These are phyloP conservation scores for Acronicta alni DNA, from an alignment of 2,888 invertebrate genomes.

Conservation along the genomic window DNA sequence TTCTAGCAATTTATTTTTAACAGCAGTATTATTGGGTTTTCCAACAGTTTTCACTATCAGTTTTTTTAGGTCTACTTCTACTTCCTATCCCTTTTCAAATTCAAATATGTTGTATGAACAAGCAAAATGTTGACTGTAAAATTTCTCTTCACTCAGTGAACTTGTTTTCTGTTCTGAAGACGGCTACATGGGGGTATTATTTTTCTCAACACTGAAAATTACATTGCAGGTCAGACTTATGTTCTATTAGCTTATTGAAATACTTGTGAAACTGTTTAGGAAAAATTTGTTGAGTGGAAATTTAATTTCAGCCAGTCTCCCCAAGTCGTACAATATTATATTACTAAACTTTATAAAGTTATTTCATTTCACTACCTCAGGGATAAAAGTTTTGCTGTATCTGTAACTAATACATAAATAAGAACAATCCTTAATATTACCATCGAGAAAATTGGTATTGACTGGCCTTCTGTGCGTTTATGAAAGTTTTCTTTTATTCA, in stretches of 20 bases:
- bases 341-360: conserved; percentile 74
- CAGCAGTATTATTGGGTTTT: too few species aligned
- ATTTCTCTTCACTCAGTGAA: too few species aligned
- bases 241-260: conserved; percentile 69
- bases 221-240: conserved; percentile 28
- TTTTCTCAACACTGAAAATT: conserved; percentile 9
- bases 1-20: too few species aligned
- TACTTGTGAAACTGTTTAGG: conserved; percentile 69
- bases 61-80: too few species aligned
- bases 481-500: background rate
- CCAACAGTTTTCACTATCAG: too few species aligned
- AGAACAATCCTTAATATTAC: conserved; percentile 44
- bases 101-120: background rate
- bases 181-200: background rate
- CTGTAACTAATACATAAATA: conserved; percentile 63
- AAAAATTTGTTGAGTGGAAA: conserved; percentile 70
- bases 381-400: conserved; percentile 66
- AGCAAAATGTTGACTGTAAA: too few species aligned
- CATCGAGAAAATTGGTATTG: conserved; percentile 21
- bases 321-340: conserved; percentile 70
- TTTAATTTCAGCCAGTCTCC: conserved; percentile 70
- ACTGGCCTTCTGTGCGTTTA: conserved; percentile 7
- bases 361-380: conserved; percentile 75
- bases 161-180: too few species aligned
- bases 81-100: too few species aligned